Percentiles rank a stretch among this genome's conserved stretches.
These are phyloP conservation scores for Mimas tiliae DNA, from an alignment of 2,888 invertebrate species.

Conservation along the genomic window DNA sequence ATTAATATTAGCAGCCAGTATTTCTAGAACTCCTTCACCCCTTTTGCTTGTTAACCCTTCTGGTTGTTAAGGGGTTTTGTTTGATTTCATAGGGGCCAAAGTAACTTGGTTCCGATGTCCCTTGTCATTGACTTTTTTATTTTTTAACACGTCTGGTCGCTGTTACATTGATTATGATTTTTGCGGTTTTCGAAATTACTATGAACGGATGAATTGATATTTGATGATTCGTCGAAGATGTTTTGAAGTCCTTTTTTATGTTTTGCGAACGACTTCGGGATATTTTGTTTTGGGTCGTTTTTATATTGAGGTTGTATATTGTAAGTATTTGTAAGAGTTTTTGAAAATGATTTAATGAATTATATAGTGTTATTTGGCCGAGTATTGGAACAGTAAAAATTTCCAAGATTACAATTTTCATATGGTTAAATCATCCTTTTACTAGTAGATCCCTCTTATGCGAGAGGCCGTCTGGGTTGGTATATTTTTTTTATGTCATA, in stretches of 20 bases:
- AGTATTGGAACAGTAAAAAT: too few species aligned
- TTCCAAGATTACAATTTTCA: too few species aligned
- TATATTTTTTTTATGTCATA: too few species aligned
- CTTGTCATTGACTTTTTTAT: slow-evolving; percentile 68
- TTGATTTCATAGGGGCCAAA: slow-evolving; percentile 39
- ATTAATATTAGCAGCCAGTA: slow-evolving; percentile 68
- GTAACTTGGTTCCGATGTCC: slow-evolving; percentile 55
- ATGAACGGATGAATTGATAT: slow-evolving; percentile 62
- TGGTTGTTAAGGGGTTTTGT: slow-evolving; percentile 19
- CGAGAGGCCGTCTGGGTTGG: too few species aligned
- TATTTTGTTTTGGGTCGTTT: background rate
- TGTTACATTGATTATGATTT: slow-evolving; percentile 80
- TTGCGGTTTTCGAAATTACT: slow-evolving; percentile 61
- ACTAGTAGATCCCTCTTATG: too few species aligned
- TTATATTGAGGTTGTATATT: background rate
- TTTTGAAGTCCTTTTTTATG: background rate
- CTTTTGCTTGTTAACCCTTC: background rate
- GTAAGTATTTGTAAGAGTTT: too few species aligned
- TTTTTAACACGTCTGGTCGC: slow-evolving; percentile 73
- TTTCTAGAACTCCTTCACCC: slow-evolving; percentile 25
- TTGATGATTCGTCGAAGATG: slow-evolving; percentile 52
- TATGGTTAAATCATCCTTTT: too few species aligned
- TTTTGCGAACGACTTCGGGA: background rate
- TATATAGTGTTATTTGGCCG: too few species aligned
- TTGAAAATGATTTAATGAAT: too few species aligned